A percentile compares a stretch with the other conserved stretches of the same genome.
Evolutionary conservation across 2,113 vertebrate genomes (phyloP).

Genomic region (Amphilophus citrinellus): DNA sequence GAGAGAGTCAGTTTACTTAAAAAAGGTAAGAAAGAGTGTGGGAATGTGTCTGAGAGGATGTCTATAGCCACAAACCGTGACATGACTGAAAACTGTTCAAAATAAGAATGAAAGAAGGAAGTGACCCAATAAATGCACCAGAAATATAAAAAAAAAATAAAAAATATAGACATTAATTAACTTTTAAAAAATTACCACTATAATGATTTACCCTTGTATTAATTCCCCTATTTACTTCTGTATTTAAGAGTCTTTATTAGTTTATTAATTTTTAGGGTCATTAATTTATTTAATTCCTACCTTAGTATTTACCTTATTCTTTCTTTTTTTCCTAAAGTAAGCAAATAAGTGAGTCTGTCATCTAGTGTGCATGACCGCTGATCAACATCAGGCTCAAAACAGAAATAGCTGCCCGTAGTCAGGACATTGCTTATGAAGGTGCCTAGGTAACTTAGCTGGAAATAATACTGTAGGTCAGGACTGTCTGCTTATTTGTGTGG

Average conservation of each 20-base stretch:
- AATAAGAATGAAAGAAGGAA: background rate
- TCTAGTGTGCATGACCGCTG: background rate
- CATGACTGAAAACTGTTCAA: background rate
- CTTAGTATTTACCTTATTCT: background rate
- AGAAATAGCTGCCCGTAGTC: background rate
- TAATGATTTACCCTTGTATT: background rate
- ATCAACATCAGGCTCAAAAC: background rate
- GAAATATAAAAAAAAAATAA: background rate
- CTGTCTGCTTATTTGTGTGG: background rate
- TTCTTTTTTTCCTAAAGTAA: background rate
- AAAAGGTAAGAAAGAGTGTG: background rate
- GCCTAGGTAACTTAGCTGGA: background rate
- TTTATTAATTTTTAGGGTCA: background rate
- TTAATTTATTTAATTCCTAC: too few species aligned
- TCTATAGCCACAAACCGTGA: background rate
- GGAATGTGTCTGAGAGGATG: background rate
- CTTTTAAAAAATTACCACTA: too few species aligned
- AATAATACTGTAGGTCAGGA: background rate
- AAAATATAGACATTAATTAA: background rate
- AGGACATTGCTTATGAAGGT: background rate
- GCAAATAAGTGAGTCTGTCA: background rate
- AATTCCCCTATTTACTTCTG: background rate
- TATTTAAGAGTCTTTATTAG: background rate
- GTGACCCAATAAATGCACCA: background rate
- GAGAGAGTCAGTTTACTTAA: background rate